Evolutionary conservation across 2,113 vertebrate genomes (phyloP), one percentile per base, ranked within the genome.

Genomic region (Anseranas semipalmata): DNA sequence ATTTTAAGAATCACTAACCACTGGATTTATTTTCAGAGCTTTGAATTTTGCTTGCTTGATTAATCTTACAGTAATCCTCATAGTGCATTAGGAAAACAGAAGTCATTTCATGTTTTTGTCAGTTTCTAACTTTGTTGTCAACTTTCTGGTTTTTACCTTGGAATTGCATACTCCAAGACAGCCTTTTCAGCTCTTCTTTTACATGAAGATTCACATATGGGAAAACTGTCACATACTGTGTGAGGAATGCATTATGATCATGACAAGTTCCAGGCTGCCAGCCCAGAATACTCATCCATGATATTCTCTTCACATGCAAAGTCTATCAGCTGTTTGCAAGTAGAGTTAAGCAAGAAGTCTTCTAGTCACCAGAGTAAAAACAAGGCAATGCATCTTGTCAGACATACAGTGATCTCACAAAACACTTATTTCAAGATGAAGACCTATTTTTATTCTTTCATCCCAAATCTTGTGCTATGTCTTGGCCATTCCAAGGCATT

Each of bases 281-380:
- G 85, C 90, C 82, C 87, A 75, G 79, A 83, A 84, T 80, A 53
- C 9, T 90, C 79, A 81, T 56, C 68, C 43, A 7, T 65, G 68
- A 77, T 8, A 1, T 76, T 91, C 15, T 84, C 33, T 56, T 92
- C 67, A 53, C 72, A 74, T 67, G 19, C 76, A 80, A 45, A 89
- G 60, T 62, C 59, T 83, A 90, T 65, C 82, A 95, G 82, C 79
- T 96, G 86, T 88, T 95, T 86, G 68, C 79, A 88, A 90, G 94
- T 96, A 94, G 74, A 93, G 74, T 80, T 83, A 83, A 80, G 24
- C 55, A 72, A 84, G 82, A 85, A 66, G 20, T 19, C 56, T 76
- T 76, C 43, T 58, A 46, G 59, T 77, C 46, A 84, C n/a, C 10
- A 2, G n/a, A 37, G 50, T 74, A 17, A 87, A 90, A 90, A 22